Evolutionary conservation across 2,888 invertebrate species (phyloP), one percentile per base, ranked within the genome.

Genomic region (Tachina fera): DNA sequence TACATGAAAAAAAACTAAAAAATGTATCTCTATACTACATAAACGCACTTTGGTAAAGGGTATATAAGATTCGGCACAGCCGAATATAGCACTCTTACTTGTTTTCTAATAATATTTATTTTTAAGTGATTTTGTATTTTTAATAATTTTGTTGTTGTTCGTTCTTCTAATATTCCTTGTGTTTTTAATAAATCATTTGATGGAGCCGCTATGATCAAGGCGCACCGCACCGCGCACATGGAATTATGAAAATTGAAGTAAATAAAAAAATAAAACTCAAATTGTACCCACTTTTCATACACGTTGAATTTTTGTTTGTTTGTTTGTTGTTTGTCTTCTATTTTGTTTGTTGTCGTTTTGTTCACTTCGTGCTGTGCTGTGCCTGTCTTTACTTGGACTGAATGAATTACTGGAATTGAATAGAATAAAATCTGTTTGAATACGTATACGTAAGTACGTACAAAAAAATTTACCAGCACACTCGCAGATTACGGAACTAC

Each of bases 121-220:
- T 47, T 51, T n/a, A 31, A 70, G 47, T 76, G 22, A 71, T 58
- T 68, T 49, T 76, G 70, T 82, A 31, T 19, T 79, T 84, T 79
- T 39, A 41, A 72, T 68, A 16, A 56, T 47, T 68, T 72, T 39
- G 39, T 70, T 67, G 65, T 43, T 76, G 31, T 53, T 67, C 51
- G 31, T 53, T 67, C 51, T 67, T 51, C 41, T 39, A 31, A 31
- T 51, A 47, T 13, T 72, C 19, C 22, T 22, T 71, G 67, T 56
- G n/a, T 75, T 47, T 58, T 65, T 72, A 51, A 58, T 53, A 31
- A 84, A 72, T 11, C 67, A 84, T 77, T 84, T 81, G 81, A 77
- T 84, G 72, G 81, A 84, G 81, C 81, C 84, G 76, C 79, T 79
- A 53, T 84, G 79, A 79, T 74, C 60, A 79, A 3, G 39, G 14